These are phyloP conservation scores for Chlamydotis undulata DNA, from an alignment of 2,113 vertebrate genomes.

Conservation along the genomic window DNA sequence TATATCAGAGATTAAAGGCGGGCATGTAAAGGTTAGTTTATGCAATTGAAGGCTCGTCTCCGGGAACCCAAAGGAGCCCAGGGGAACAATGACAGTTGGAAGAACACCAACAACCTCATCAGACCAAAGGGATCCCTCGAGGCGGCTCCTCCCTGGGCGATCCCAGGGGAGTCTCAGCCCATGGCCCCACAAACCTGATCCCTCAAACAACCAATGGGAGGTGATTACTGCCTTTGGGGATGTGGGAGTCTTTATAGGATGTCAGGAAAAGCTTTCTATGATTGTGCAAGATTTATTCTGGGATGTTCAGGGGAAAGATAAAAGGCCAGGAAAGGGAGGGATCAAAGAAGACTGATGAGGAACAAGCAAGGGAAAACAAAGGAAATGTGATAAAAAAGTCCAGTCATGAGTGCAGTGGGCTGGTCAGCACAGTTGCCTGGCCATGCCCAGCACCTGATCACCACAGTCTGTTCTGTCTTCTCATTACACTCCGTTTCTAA, in stretches of 20 bases:
- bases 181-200: too few relatives aligned
- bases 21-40: neutral
- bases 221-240: neutral
- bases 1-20: neutral
- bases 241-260: neutral
- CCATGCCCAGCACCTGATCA: neutral
- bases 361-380: neutral
- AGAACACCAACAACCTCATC: neutral
- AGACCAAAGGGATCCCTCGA: rapidly evolving
- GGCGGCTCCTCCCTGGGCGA: rapidly evolving
- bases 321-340: neutral
- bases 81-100: neutral
- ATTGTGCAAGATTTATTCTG: neutral
- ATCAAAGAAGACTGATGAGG: neutral
- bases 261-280: neutral
- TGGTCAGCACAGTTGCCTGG: neutral
- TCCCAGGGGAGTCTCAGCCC: neutral
- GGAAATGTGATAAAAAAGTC: neutral
- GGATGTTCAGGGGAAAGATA: neutral
- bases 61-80: neutral
- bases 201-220: neutral
- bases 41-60: neutral
- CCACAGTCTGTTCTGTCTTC: neutral
- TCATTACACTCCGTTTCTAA: neutral
- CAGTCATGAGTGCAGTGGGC: neutral